Conservation (phyloP, 2,113 vertebrate species). For the Rallus limicola region DNA sequence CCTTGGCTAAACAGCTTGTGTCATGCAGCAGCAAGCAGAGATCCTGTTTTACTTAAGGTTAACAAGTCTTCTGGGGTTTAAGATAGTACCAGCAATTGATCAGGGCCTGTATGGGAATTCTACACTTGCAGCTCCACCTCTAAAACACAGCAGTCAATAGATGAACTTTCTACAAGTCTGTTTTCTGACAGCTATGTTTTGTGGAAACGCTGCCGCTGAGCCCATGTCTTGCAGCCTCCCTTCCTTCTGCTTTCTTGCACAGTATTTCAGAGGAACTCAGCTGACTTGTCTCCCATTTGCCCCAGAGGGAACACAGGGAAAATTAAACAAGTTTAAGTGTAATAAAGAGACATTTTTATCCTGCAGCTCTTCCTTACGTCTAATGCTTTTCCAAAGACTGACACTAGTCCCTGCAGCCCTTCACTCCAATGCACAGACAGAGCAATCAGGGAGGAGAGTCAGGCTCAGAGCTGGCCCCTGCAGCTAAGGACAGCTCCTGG, state of each 20-base stretch:
- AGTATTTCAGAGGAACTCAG: too few species aligned
- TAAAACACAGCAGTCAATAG: background rate
- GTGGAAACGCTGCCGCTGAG: background rate
- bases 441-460: background rate
- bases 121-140: background rate
- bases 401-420: background rate
- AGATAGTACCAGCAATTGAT: background rate
- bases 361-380: background rate
- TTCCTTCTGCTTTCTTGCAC: accelerated
- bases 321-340: background rate
- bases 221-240: background rate
- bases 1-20: background rate
- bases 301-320: accelerated
- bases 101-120: background rate
- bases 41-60: background rate
- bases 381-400: background rate
- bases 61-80: background rate
- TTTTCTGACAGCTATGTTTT: background rate
- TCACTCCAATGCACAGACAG: background rate
- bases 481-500: background rate
- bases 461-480: background rate
- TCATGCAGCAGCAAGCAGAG: background rate
- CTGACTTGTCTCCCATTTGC: background rate
- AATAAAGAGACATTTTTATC: background rate
- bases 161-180: background rate